Evolutionary conservation across 53 echinoderm and acorn worm species (phyloP).

Genomic region (Holothuria scabra): DNA sequence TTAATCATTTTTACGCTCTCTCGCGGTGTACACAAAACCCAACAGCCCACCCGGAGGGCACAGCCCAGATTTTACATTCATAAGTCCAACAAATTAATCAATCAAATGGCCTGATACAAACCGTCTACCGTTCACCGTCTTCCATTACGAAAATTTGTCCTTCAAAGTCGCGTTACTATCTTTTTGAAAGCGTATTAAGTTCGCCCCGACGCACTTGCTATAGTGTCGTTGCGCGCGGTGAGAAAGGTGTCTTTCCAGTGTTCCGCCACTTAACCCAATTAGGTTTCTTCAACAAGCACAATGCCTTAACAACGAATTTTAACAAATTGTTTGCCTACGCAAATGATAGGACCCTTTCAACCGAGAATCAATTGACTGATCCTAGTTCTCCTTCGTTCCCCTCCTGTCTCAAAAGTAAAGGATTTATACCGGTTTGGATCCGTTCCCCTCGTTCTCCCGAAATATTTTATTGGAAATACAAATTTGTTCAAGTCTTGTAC

Average conservation of each 20-base stretch:
- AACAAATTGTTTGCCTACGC: conserved; percentile 41
- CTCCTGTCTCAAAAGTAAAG: too few relatives aligned
- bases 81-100: conserved; percentile 51
- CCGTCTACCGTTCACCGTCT: neutral
- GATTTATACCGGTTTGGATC: too few relatives aligned
- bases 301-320: conserved; percentile 32
- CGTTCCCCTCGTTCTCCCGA: too few relatives aligned
- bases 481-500: conserved; percentile 45
- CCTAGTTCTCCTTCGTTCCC: too few relatives aligned
- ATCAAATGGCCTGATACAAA: conserved; percentile 29
- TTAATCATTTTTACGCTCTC: conserved; percentile 45
- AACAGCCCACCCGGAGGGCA: conserved; percentile 47
- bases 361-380: too few relatives aligned
- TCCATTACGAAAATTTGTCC: conserved; percentile 46
- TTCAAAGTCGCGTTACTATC: conserved; percentile 39
- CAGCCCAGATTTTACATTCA: conserved; percentile 52
- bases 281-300: neutral
- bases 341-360: conserved; percentile 26
- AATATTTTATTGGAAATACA: conserved; percentile 27
- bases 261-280: conserved; percentile 46
- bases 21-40: conserved; percentile 30
- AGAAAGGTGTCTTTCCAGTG: conserved; percentile 7
- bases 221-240: neutral
- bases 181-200: conserved; percentile 33
- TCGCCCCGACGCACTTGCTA: conserved; percentile 31